These are phyloP conservation scores for Drosophila nasuta DNA, from an alignment of 1,140 invertebrate genomes.

Conservation along the genomic window DNA sequence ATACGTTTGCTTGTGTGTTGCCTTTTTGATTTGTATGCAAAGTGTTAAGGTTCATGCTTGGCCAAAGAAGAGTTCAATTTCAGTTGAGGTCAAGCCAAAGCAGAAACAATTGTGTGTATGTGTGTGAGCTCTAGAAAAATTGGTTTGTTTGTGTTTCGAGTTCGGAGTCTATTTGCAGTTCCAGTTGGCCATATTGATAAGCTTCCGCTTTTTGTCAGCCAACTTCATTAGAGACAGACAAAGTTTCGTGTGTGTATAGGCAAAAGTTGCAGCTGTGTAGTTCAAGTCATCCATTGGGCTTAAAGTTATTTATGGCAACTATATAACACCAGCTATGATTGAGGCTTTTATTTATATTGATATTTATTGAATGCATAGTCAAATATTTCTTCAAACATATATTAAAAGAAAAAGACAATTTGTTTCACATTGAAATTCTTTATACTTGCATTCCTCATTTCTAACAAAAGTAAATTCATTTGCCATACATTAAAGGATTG, in stretches of 20 bases:
- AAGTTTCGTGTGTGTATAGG: slow-evolving; percentile 43
- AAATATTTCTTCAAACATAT: too few species aligned
- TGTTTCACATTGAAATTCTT: too few species aligned
- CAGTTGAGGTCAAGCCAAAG: slow-evolving; percentile 45
- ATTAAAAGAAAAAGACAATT: too few species aligned
- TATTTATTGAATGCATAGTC: too few species aligned
- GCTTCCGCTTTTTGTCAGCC: slow-evolving; percentile 50
- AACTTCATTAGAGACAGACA: slow-evolving; percentile 65
- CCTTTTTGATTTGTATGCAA: slow-evolving; percentile 80
- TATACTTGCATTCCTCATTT: too few species aligned
- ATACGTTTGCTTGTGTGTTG: slow-evolving; percentile 22
- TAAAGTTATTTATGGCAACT: slow-evolving; percentile 33
- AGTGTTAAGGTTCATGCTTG: slow-evolving; percentile 65
- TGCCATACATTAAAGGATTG: too few species aligned
- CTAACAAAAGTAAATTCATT: too few species aligned
- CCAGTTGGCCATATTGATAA: slow-evolving; percentile 78
- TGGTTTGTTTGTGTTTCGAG: slow-evolving; percentile 60
- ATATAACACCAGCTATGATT: slow-evolving; percentile 17
- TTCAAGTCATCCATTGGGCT: slow-evolving; percentile 30
- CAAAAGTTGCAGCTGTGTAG: slow-evolving; percentile 12
- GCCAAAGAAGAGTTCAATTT: slow-evolving; percentile 66
- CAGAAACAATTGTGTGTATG: slow-evolving; percentile 1
- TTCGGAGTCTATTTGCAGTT: slow-evolving; percentile 49
- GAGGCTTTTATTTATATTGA: neutral
- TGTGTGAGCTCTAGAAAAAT: slow-evolving; percentile 20